Conservation (phyloP, 2,797 vertebrate species). For the Sebastes jordani region DNA sequence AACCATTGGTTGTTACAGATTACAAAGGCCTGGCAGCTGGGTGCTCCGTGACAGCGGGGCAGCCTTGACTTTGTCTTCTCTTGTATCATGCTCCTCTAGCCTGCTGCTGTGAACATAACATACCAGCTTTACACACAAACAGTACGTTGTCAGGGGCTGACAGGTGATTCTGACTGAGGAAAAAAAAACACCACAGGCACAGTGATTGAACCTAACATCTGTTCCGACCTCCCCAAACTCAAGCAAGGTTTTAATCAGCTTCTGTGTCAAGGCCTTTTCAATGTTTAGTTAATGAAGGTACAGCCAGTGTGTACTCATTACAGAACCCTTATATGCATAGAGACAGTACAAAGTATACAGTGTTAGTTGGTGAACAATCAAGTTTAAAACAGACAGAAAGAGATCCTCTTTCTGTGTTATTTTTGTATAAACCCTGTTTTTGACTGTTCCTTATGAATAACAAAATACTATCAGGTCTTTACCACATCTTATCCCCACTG, state of each 20-base stretch:
- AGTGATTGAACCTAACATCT: slow-evolving; percentile 74
- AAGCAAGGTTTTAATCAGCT: slow-evolving; percentile 35
- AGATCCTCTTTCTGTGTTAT: slow-evolving; percentile 36
- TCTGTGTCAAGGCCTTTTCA: slow-evolving; percentile 31
- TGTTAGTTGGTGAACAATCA: slow-evolving; percentile 8
- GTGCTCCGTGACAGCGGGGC: slow-evolving; percentile 42
- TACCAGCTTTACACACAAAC: slow-evolving; percentile 55
- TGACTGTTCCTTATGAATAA: slow-evolving; percentile 9
- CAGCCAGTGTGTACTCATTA: slow-evolving; percentile 16
- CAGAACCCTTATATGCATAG: background rate
- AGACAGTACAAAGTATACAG: slow-evolving; percentile 17
- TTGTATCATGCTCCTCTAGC: slow-evolving; percentile 41
- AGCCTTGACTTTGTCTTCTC: slow-evolving; percentile 67
- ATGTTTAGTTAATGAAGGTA: background rate
- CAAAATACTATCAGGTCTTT: slow-evolving; percentile 5
- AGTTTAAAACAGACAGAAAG: slow-evolving; percentile 26
- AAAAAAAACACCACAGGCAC: slow-evolving; percentile 10
- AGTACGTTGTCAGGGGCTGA: slow-evolving; percentile 61
- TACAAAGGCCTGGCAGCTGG: slow-evolving; percentile 68
- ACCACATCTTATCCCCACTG: slow-evolving; percentile 21
- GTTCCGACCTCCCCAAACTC: slow-evolving; percentile 42
- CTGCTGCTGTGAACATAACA: slow-evolving; percentile 43
- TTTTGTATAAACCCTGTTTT: slow-evolving; percentile 38
- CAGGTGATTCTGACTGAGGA: slow-evolving; percentile 71
- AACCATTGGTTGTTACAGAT: slow-evolving; percentile 9